Evolutionary conservation across 2,113 vertebrate genomes (phyloP).

Genomic region (Propithecus coquereli): DNA sequence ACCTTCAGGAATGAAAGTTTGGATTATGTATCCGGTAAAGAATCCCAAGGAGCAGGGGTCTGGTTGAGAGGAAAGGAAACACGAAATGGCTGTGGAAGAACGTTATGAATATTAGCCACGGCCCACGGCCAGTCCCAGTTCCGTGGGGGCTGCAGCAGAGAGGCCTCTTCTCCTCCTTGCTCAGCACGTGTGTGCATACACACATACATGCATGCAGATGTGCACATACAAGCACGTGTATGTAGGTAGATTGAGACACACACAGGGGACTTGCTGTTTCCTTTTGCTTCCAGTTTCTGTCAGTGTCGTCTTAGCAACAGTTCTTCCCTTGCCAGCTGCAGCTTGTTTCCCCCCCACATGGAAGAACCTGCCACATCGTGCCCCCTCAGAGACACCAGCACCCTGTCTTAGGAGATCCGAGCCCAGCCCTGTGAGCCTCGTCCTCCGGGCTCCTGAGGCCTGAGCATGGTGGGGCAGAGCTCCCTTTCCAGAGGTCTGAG

Average conservation of each 20-base stretch:
- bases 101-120: background rate
- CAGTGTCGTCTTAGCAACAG: background rate
- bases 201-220: fast-evolving
- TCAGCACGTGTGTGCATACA: fast-evolving
- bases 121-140: background rate
- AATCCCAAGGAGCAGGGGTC: background rate
- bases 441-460: background rate
- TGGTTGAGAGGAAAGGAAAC: background rate
- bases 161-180: background rate
- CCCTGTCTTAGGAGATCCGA: background rate
- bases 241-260: background rate
- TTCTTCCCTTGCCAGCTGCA: background rate
- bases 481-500: background rate
- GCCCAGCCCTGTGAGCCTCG: fast-evolving
- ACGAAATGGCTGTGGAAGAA: background rate
- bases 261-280: background rate
- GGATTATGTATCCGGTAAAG: background rate
- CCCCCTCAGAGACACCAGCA: background rate
- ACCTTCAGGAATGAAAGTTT: background rate
- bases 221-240: background rate
- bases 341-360: background rate
- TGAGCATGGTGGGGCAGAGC: background rate
- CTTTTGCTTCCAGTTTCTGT: background rate
- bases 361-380: background rate
- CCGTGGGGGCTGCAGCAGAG: background rate